Base-by-base conservation (phyloP, 2,888 invertebrate genomes). In the Acleris sparsana region DNA sequence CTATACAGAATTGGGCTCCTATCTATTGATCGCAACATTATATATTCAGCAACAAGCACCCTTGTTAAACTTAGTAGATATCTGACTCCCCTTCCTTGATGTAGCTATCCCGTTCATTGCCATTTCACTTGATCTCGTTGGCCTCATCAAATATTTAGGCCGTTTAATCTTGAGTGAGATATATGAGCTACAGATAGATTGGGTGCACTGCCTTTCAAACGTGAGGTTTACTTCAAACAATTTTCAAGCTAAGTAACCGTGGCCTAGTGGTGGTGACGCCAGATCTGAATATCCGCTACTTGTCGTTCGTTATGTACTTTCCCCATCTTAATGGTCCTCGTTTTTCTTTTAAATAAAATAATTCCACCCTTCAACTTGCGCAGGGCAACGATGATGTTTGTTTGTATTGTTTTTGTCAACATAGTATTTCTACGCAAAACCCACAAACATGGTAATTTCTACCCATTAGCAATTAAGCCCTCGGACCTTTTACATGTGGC, bases 131-230 rank as follows among this genome's bases (percentile, higher is more conserved):
- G 87, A 90, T 92, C 88, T 86, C 79, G 87, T 85, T 83, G 85
- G 80, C 83, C 82, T 84, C 86, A 91, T 92, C 86, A 89, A 92
- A 91, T 90, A 92, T 92, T 91, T 85, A 91, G 83, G 79, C 75
- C 84, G 83, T 87, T 87, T 88, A 86, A 89, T 89, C 83, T 88
- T 81, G 81, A 85, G 83, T 83, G 84, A 84, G 84, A 84, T 79
- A 82, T 78, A 80, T 72, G 78, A 74, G 78, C 80, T 80, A 76
- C 79, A 79, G 77, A 71, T 74, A 82, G 83, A 78, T 82, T 78
- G 71, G 75, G 75, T 72, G 79, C 77, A 77, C 72, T 74, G 75
- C 74, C 76, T 81, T 80, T 81, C 80, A 83, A 75, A 77, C 79
- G 77, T 78, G 78, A 77, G 72, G 62, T 62, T 60, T 62, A 49